Evolutionary conservation across 2,888 invertebrate species (phyloP).

Genomic region (Oasisia sp.): DNA sequence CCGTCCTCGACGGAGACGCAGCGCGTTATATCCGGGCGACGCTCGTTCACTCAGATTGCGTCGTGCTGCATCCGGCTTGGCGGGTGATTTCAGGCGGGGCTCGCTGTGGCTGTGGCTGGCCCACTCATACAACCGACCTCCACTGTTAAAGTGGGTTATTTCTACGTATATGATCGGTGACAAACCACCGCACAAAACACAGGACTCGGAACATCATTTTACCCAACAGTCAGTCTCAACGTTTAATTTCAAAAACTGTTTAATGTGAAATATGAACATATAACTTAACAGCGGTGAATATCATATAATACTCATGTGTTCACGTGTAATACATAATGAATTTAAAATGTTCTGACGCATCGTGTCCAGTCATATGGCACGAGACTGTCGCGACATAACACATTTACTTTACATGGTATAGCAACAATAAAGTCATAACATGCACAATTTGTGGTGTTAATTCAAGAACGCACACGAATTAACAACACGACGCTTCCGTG

Average conservation of each 20-base stretch:
- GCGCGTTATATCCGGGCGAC: background rate
- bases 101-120: background rate
- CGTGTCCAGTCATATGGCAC: background rate
- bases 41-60: background rate
- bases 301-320: background rate
- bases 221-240: background rate
- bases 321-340: background rate
- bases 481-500: background rate
- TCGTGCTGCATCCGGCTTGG: background rate
- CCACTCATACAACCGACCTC: background rate
- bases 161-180: background rate
- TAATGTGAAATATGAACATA: conserved; percentile 6
- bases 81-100: background rate
- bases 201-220: background rate
- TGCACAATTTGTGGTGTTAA: background rate
- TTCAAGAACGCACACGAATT: background rate
- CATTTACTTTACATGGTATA: background rate
- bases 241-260: background rate
- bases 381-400: background rate
- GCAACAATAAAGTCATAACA: background rate
- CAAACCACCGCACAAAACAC: background rate
- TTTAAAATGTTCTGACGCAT: background rate
- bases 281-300: background rate
- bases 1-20: background rate
- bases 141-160: background rate